Evolutionary conservation across 2,888 invertebrate genomes (phyloP).

Genomic region (Drosophila mulleri): DNA sequence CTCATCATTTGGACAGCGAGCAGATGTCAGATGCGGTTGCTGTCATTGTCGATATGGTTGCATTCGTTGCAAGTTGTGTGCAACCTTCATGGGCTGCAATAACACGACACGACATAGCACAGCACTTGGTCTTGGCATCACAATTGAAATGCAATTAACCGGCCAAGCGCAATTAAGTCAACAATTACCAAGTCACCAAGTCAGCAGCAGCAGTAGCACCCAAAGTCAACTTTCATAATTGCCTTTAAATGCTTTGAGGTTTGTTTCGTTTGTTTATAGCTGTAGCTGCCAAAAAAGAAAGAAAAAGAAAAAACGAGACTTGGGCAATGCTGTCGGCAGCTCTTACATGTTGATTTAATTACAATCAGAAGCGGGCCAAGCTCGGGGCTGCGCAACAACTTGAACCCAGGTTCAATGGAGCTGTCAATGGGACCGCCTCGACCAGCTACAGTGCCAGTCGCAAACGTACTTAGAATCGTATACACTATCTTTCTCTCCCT

Average conservation of each 20-base stretch:
- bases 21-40: conserved; percentile 59
- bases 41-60: conserved; percentile 29
- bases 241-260: conserved; percentile 53
- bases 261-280: conserved; percentile 38
- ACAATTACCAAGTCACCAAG: conserved; percentile 64
- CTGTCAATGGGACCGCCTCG: conserved; percentile 48
- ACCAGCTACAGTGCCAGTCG: conserved; percentile 16
- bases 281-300: conserved; percentile 14
- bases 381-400: conserved; percentile 42
- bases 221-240: conserved; percentile 48
- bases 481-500: neutral
- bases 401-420: conserved; percentile 75
- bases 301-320: conserved; percentile 11
- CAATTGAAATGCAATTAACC: conserved; percentile 79
- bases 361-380: conserved; percentile 58
- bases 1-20: conserved; percentile 58
- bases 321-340: conserved; percentile 40
- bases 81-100: conserved; percentile 66
- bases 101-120: conserved; percentile 22
- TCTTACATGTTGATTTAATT: conserved; percentile 68
- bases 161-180: conserved; percentile 74
- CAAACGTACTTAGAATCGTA: conserved; percentile 11
- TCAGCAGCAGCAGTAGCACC: conserved; percentile 17
- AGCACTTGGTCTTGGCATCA: conserved; percentile 67
- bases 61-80: conserved; percentile 38